Conservation (phyloP, 2,888 invertebrate species). For the Cerastis leucographa region DNA sequence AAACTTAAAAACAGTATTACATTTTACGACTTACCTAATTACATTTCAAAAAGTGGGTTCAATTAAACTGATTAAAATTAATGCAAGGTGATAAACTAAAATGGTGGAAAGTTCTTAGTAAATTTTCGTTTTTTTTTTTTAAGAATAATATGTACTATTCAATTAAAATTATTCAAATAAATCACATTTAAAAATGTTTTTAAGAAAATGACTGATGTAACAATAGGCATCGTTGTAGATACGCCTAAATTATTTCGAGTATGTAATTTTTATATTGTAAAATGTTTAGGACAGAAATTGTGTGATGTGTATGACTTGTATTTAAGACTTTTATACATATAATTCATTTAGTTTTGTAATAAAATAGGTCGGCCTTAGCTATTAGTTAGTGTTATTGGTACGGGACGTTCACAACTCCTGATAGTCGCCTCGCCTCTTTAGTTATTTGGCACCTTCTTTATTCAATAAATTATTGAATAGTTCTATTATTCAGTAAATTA, state of each 20-base stretch:
- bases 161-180: constrained; percentile 64
- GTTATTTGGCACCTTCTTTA: constrained; percentile 22
- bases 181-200: constrained; percentile 73
- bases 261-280: constrained; percentile 81
- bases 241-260: constrained; percentile 83
- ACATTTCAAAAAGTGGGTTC: constrained; percentile 57
- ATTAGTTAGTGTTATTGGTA: constrained; percentile 62
- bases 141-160: constrained; percentile 49
- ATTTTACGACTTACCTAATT: constrained; percentile 8
- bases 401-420: constrained; percentile 49
- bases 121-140: constrained; percentile 44
- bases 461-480: constrained; percentile 26
- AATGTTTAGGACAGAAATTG: constrained; percentile 70
- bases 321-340: constrained; percentile 73
- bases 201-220: constrained; percentile 88
- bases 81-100: constrained; percentile 49
- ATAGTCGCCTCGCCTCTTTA: constrained; percentile 56
- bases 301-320: constrained; percentile 69
- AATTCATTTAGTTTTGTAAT: constrained; percentile 66
- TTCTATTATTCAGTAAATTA: background rate
- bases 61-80: constrained; percentile 57
- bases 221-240: constrained; percentile 83
- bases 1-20: constrained; percentile 47
- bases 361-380: constrained; percentile 66
- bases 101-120: constrained; percentile 50